A percentile compares a stretch with the other conserved stretches of the same genome.
phyloP scores from a whole-genome alignment of 2,888 invertebrate species.

The Stegophylla sp. region DNA sequence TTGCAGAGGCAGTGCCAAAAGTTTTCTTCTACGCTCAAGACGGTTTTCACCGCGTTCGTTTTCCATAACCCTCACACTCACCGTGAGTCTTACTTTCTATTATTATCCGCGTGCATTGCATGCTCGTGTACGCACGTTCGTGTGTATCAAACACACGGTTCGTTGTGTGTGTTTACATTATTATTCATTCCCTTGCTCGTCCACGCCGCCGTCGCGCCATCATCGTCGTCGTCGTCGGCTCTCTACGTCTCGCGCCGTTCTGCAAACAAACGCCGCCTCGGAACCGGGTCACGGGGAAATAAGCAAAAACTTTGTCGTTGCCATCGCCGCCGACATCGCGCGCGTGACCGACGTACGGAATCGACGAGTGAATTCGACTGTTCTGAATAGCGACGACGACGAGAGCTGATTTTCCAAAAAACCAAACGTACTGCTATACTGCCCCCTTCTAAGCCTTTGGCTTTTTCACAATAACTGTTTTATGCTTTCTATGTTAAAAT shows the following conservation, averaged over 20 bases:
- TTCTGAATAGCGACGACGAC: not conserved
- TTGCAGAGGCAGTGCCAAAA: too few relatives aligned
- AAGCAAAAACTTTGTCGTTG: conserved; percentile 46
- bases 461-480: too few relatives aligned
- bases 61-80: not conserved
- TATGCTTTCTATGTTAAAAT: too few relatives aligned
- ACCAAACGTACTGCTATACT: not conserved
- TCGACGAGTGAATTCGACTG: not conserved
- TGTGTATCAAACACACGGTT: too few relatives aligned
- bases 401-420: conserved; percentile 8
- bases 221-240: not conserved
- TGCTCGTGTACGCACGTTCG: not conserved
- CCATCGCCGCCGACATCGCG: not conserved
- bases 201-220: too few relatives aligned
- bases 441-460: not conserved
- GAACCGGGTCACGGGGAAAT: conserved; percentile 35
- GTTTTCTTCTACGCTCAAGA: not conserved
- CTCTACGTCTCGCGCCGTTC: conserved; percentile 8
- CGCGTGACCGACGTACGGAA: conserved; percentile 35
- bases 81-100: conserved; percentile 8
- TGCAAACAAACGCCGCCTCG: conserved; percentile 23
- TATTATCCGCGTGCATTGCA: not conserved
- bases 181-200: conserved; percentile 39
- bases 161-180: not conserved
- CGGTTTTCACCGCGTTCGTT: conserved; percentile 7